Percentiles rank a stretch among this genome's conserved stretches.
These are phyloP conservation scores for Eutrigla gurnardus DNA, from an alignment of 2,797 vertebrate species.

Conservation along the genomic window DNA sequence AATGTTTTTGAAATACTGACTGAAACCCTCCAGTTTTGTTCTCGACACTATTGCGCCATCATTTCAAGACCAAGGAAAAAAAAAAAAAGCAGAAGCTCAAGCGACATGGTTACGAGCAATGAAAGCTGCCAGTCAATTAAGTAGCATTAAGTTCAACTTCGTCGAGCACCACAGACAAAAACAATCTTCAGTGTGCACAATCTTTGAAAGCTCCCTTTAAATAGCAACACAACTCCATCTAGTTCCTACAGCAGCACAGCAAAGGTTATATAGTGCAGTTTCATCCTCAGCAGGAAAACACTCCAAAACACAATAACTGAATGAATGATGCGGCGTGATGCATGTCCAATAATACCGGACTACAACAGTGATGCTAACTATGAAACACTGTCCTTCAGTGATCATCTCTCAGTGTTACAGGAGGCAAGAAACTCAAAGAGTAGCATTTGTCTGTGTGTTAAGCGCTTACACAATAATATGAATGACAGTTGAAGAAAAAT, in stretches of 20 bases:
- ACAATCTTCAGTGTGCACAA: constrained; percentile 41
- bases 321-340: background rate
- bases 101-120: constrained; percentile 20
- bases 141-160: constrained; percentile 20
- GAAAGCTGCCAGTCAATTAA: constrained; percentile 18
- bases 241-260: constrained; percentile 55
- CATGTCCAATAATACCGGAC: background rate
- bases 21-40: constrained; percentile 59
- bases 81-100: constrained; percentile 8
- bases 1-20: constrained; percentile 8
- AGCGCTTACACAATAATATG: background rate
- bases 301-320: constrained; percentile 26
- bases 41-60: constrained; percentile 31
- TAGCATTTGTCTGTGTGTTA: background rate
- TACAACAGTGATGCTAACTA: constrained; percentile 3
- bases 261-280: constrained; percentile 61
- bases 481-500: constrained; percentile 9
- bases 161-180: constrained; percentile 33
- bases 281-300: constrained; percentile 47
- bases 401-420: constrained; percentile 12
- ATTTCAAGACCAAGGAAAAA: constrained; percentile 17
- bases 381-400: constrained; percentile 55
- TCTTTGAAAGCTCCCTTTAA: constrained; percentile 38
- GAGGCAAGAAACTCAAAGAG: background rate
- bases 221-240: constrained; percentile 43